Evolutionary conservation across 2,797 vertebrate species (phyloP).

Genomic region (Acrossocheilus fasciatus): DNA sequence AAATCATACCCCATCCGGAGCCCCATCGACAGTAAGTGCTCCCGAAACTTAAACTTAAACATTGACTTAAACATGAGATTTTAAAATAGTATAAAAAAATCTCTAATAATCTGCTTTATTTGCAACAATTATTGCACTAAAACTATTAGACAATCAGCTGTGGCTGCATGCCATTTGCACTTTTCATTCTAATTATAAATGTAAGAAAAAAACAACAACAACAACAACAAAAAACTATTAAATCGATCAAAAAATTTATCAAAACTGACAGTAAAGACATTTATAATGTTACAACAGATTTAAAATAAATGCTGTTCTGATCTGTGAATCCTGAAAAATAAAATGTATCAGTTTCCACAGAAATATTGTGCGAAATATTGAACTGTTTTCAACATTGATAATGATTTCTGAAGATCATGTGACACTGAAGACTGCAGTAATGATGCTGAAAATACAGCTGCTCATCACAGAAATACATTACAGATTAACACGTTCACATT

Average conservation of each 20-base stretch:
- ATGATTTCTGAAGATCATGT: conserved; percentile 1
- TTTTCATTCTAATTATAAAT: background rate
- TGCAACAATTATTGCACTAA: no score
- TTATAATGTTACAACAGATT: background rate
- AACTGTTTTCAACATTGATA: background rate
- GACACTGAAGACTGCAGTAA: background rate
- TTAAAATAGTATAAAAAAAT: no score
- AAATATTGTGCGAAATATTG: no score
- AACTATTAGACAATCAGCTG: background rate
- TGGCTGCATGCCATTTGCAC: background rate
- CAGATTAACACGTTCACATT: background rate
- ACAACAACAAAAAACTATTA: no score
- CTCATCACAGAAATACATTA: background rate
- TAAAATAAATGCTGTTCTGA: background rate
- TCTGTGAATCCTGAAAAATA: background rate
- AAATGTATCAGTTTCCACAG: background rate
- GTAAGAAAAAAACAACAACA: no score
- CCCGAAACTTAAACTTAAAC: no score
- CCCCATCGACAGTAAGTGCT: conserved; percentile 93
- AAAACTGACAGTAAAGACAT: background rate
- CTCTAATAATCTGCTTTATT: no score
- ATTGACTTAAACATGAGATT: no score
- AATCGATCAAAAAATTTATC: no score
- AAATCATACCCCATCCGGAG: conserved; percentile 96
- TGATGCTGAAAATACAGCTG: background rate